Evolutionary conservation across 64 coral and sea anemone genomes (phyloP), one percentile per base, ranked within the genome.

Genomic region (Trachythela sp.): DNA sequence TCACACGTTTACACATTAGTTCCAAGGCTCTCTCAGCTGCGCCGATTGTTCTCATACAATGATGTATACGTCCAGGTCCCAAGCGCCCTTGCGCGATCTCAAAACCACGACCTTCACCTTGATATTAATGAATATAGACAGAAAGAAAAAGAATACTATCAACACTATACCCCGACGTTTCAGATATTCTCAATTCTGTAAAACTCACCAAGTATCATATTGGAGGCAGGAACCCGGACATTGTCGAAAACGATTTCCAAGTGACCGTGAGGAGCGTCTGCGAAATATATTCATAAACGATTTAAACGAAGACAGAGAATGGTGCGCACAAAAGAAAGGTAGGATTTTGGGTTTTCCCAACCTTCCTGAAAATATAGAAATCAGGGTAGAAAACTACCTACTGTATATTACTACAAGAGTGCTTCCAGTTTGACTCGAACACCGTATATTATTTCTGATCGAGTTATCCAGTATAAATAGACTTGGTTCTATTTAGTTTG

Each of bases 41-140:
- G 32, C 96, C 96, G 30, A 99, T 85, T 0, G 70, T 40, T 36
- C 96, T 93, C 96, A 99, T 99, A 36, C 96, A 99, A 54, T 99
- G 96, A 67, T 99, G 96, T 30, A 99, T 89, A 1, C 96, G 93
- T 13, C 96, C 96, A 50, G 96, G 96, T 33, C 96, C 96, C 52
- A 99, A 85, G 48, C 96, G 96, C 9, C 96, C 96, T 89, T 99
- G 96, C 9, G 96, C 93, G 80, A 99, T 99, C 87, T 99, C 96
- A 87, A 99, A 99, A 48, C 96, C 96, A 36, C 96, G 93, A n/a
- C 96, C 96, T 70, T 99, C 96, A 36, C 96, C 96, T 99, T 17
- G 40, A 71, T 14, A 59, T 20, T 84, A 24, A 88, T 77, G 54
- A 18, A 72, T 0, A 22, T n/a, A 64, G 15, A 26, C 18, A 64